phyloP scores from a whole-genome alignment of 2,797 vertebrate genomes.

The Peromyscus melanophrys region DNA sequence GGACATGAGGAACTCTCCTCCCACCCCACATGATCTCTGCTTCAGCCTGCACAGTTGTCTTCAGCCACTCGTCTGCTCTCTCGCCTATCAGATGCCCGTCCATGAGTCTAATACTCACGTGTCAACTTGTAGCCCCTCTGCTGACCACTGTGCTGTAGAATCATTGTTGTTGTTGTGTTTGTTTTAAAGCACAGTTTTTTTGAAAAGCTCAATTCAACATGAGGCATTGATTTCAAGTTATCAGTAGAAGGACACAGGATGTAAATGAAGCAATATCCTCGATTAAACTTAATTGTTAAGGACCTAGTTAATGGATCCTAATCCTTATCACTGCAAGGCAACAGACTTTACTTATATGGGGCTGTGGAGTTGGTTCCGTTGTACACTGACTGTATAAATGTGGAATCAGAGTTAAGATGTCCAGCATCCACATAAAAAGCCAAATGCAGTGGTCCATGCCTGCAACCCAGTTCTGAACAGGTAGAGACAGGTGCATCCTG shows the following conservation, averaged over 20 bases:
- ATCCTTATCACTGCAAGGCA: background rate
- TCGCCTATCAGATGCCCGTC: background rate
- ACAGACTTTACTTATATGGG: background rate
- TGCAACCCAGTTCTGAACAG: background rate
- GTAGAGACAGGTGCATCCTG: background rate
- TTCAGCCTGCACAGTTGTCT: background rate
- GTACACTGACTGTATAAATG: background rate
- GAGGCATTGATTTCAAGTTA: background rate
- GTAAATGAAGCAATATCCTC: background rate
- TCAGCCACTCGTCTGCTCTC: background rate
- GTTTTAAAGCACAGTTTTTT: background rate
- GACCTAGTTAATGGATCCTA: background rate
- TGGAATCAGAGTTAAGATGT: background rate
- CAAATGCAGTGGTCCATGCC: background rate
- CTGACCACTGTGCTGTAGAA: background rate
- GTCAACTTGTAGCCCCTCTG: background rate
- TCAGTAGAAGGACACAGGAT: background rate
- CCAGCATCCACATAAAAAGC: background rate
- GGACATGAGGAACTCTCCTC: background rate
- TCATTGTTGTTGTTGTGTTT: background rate
- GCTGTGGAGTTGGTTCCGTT: background rate
- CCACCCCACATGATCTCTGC: background rate
- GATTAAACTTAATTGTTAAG: background rate
- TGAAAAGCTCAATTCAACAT: background rate
- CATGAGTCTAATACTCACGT: background rate